Evolutionary conservation across 2,797 vertebrate species (phyloP).

Genomic region (Sitta carolinensis): DNA sequence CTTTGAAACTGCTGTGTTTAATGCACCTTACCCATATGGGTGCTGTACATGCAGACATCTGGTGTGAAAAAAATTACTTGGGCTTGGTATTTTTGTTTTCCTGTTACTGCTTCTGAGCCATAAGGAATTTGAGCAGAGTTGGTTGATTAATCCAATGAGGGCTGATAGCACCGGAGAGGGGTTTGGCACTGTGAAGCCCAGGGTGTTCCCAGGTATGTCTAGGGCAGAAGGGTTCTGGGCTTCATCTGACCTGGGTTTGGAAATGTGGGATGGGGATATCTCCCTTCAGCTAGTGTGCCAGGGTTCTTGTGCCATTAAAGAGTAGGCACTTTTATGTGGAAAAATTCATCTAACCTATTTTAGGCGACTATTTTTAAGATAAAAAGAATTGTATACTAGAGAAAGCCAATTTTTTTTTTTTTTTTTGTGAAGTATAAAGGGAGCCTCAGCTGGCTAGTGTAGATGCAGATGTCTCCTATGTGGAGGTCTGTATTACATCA

Average conservation of each 20-base stretch:
- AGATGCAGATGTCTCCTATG: not conserved
- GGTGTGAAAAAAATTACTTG: not conserved
- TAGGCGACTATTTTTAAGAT: conserved; percentile 31
- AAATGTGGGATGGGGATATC: not conserved
- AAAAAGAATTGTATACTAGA: not conserved
- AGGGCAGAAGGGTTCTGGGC: not conserved
- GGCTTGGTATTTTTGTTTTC: not conserved
- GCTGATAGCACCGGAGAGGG: not conserved
- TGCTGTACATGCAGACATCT: not conserved
- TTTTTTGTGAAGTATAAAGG: not conserved
- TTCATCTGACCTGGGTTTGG: not conserved
- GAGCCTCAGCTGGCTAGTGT: not conserved
- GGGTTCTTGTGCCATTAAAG: not conserved
- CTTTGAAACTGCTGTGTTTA: not conserved
- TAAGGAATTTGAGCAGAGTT: not conserved
- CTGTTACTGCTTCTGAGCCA: not conserved
- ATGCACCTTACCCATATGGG: not conserved
- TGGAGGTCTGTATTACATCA: not conserved
- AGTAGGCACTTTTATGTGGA: not conserved
- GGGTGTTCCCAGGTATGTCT: not conserved
- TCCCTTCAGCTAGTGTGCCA: not conserved
- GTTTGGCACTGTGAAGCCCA: accelerated
- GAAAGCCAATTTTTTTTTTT: not conserved
- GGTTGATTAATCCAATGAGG: not conserved
- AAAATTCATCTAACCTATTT: conserved; percentile 17